Conservation (phyloP, 2,113 vertebrate species). For the Oryzias javanicus region DNA sequence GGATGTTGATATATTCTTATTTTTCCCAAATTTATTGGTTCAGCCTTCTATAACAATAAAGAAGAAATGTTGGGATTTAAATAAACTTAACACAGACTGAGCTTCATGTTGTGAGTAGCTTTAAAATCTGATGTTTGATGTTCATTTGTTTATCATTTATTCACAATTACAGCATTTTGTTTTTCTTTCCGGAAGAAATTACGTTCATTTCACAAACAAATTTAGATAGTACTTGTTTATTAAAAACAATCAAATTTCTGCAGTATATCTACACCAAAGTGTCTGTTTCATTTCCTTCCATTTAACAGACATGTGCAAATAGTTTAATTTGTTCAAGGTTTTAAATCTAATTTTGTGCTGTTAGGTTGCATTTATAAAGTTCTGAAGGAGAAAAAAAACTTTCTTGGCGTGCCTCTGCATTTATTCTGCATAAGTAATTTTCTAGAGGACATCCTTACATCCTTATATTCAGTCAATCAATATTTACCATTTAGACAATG, state of each 20-base stretch:
- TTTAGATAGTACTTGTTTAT: not conserved
- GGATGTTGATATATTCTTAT: no score
- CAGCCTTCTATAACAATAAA: no score
- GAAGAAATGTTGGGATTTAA: no score
- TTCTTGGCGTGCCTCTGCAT: not conserved
- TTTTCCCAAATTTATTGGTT: no score
- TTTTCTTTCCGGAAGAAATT: constrained; percentile 10
- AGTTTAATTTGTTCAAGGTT: no score
- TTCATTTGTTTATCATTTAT: not conserved
- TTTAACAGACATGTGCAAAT: no score
- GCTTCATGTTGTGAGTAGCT: constrained; percentile 1
- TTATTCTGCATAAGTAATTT: constrained; percentile 22
- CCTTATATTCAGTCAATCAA: constrained; percentile 41
- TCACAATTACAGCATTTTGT: not conserved
- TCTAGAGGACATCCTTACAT: constrained; percentile 34
- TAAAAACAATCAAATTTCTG: no score
- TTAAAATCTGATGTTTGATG: constrained; percentile 15
- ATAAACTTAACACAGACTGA: constrained; percentile 3
- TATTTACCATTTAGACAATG: constrained; percentile 62
- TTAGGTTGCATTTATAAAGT: not conserved
- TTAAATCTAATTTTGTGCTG: no score
- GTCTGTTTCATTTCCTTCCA: no score
- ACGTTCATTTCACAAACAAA: constrained; percentile 24
- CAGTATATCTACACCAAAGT: no score
- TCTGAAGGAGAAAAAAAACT: not conserved